Evolutionary conservation across 2,113 vertebrate genomes (phyloP).

Genomic region (Mesoclemmys tuberculata): DNA sequence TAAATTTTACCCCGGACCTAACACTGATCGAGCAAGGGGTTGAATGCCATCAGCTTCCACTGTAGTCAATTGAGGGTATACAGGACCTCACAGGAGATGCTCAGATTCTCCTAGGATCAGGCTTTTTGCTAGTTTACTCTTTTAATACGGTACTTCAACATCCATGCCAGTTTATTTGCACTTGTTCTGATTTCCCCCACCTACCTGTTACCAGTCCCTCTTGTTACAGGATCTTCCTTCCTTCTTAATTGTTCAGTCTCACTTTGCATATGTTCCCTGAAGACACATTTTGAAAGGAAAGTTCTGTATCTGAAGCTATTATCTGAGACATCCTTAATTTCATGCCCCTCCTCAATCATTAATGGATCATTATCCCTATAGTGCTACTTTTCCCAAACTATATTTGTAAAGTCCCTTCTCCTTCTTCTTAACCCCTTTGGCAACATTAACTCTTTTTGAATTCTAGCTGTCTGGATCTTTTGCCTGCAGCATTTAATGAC

Average conservation of each 20-base stretch:
- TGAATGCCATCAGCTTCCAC: background rate
- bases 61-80: background rate
- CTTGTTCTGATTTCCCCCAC: background rate
- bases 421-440: conserved; percentile 33
- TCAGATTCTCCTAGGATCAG: background rate
- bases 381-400: background rate
- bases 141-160: background rate
- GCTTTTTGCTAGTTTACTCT: conserved; percentile 2
- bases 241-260: background rate
- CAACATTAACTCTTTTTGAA: conserved; percentile 8
- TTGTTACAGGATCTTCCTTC: conserved; percentile 2
- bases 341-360: conserved; percentile 43
- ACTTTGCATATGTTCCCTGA: background rate
- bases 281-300: background rate
- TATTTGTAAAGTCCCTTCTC: background rate
- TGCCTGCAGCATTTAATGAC: conserved; percentile 22
- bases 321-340: background rate
- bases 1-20: background rate
- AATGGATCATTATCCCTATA: conserved; percentile 35
- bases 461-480: conserved; percentile 11
- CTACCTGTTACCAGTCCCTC: background rate
- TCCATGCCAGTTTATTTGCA: background rate
- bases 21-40: background rate
- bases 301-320: background rate
- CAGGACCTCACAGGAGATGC: background rate